Percentiles rank a stretch among this genome's conserved stretches.
Conservation (phyloP, 2,113 vertebrate genomes). For the Felis chaus region DNA sequence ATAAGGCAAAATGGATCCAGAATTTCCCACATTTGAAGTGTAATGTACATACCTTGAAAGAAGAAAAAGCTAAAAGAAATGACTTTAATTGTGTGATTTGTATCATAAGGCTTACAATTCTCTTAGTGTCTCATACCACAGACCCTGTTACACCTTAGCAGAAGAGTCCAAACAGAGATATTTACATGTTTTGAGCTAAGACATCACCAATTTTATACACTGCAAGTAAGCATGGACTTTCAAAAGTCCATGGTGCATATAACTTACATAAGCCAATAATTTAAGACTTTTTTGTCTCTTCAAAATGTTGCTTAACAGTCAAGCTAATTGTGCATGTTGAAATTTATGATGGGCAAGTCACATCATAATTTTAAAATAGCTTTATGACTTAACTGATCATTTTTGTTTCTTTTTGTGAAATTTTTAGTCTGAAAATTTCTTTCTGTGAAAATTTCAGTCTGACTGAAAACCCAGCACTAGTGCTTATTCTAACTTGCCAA, state of each 20-base stretch:
- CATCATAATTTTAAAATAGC: background rate
- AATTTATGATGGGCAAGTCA: background rate
- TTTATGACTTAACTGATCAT: slow-evolving; percentile 2
- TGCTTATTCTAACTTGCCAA: slow-evolving; percentile 44
- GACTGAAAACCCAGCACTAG: background rate
- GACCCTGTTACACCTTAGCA: slow-evolving; percentile 71
- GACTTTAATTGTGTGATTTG: slow-evolving; percentile 31
- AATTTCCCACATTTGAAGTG: slow-evolving; percentile 44
- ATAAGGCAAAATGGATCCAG: slow-evolving; percentile 1
- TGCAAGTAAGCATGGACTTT: background rate
- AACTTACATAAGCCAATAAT: background rate
- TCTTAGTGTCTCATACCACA: slow-evolving; percentile 68
- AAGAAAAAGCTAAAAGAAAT: slow-evolving; percentile 77
- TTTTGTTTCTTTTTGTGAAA: background rate
- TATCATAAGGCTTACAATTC: slow-evolving; percentile 74
- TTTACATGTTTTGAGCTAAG: slow-evolving; percentile 48
- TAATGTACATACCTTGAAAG: slow-evolving; percentile 59
- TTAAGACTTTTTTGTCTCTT: background rate
- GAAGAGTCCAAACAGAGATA: slow-evolving; percentile 71
- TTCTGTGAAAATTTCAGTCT: slow-evolving; percentile 51
- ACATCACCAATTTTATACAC: background rate
- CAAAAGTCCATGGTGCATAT: background rate
- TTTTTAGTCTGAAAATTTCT: slow-evolving; percentile 29
- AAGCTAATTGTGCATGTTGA: background rate
- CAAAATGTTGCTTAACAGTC: background rate